Conservation (phyloP, 2,113 vertebrate genomes). For the Isichthys henryi region DNA sequence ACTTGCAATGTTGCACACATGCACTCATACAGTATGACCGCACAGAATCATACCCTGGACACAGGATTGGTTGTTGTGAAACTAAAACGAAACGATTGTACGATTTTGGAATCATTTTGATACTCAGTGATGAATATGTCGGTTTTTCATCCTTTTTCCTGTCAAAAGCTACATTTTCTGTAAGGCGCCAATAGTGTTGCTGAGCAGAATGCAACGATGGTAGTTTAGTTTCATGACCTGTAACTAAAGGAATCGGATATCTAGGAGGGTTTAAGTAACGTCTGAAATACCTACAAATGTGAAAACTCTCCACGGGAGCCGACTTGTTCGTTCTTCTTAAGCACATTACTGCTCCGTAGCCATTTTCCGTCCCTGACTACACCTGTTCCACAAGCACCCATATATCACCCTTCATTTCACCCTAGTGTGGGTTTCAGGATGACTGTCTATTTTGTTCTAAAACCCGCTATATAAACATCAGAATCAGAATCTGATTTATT, state of each 20-base stretch:
- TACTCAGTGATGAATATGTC: background rate
- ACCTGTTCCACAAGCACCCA: background rate
- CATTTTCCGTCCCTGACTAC: too few relatives aligned
- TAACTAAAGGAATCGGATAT: background rate
- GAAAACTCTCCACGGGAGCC: background rate
- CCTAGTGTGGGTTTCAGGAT: background rate
- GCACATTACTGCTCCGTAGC: too few relatives aligned
- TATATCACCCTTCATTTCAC: background rate
- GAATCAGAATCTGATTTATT: background rate
- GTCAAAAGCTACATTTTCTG: background rate
- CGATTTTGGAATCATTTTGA: background rate
- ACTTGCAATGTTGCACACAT: background rate
- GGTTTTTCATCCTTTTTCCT: background rate
- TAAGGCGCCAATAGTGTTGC: background rate
- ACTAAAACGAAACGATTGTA: background rate
- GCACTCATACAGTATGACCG: background rate
- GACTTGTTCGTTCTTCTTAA: background rate
- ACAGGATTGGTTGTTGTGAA: background rate
- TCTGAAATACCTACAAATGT: too few relatives aligned
- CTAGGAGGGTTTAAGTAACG: background rate
- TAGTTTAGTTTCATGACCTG: background rate
- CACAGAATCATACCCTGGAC: background rate
- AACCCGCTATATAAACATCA: background rate
- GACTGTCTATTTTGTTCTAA: background rate
- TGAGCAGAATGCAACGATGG: background rate